phyloP scores from a whole-genome alignment of 1,140 invertebrate genomes.

The Scaptodrosophila lebanonensis region DNA sequence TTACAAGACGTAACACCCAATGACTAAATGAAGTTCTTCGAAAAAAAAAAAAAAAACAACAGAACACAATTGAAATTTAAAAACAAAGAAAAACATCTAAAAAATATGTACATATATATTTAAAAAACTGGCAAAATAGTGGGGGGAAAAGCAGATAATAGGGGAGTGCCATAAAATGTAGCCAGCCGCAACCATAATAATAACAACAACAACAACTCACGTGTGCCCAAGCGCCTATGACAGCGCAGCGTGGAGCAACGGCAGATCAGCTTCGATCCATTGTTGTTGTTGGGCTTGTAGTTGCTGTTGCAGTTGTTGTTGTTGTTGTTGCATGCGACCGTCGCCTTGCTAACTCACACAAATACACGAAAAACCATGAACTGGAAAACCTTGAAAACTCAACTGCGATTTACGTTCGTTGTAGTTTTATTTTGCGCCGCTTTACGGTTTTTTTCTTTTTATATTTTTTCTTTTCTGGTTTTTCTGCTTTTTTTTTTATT shows the following conservation, averaged over 20 bases:
- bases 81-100: conserved; percentile 9
- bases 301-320: not conserved
- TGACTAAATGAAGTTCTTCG: conserved; percentile 2
- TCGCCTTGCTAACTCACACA: conserved; percentile 35
- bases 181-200: conserved; percentile 6
- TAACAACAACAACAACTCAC: conserved; percentile 40
- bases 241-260: conserved; percentile 9
- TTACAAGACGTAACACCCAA: conserved; percentile 19
- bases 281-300: conserved; percentile 23
- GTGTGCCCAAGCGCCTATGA: conserved; percentile 51
- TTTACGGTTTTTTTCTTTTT: conserved; percentile 11
- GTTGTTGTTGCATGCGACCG: conserved; percentile 15
- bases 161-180: conserved; percentile 37
- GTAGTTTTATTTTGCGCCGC: conserved; percentile 37
- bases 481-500: too few species aligned
- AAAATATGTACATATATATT: conserved; percentile 11
- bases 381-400: conserved; percentile 74
- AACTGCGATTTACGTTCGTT: conserved; percentile 58
- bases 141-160: conserved; percentile 11
- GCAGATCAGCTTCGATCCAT: conserved; percentile 49
- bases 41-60: not conserved
- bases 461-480: too few species aligned
- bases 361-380: conserved; percentile 56
- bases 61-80: conserved; percentile 16
- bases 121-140: not conserved